Conservation (phyloP, 2,113 vertebrate species). For the Ptyas mucosa region DNA sequence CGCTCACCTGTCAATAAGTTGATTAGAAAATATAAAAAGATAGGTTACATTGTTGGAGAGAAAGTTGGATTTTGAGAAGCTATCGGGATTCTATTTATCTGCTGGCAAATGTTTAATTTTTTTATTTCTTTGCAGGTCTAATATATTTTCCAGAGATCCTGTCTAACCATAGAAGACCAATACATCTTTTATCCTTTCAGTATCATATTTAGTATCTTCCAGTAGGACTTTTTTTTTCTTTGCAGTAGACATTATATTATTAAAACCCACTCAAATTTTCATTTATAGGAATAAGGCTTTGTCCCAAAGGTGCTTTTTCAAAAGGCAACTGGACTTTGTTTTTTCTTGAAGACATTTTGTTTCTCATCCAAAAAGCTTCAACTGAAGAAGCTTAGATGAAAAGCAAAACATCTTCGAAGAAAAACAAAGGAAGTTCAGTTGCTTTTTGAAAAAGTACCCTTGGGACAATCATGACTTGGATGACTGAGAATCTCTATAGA, state of each 20-base stretch:
- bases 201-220: slow-evolving; percentile 1
- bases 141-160: neutral
- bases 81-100: neutral
- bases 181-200: slow-evolving; percentile 11
- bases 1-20: neutral
- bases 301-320: too few species aligned
- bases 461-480: too few species aligned
- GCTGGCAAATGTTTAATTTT: neutral
- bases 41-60: neutral
- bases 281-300: neutral
- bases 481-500: too few species aligned
- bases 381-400: too few species aligned
- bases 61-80: neutral
- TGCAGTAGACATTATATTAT: neutral
- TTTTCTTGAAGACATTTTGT: too few species aligned
- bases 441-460: too few species aligned
- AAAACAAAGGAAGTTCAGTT: too few species aligned
- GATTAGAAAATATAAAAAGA: neutral
- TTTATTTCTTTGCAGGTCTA: neutral
- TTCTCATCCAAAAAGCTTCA: too few species aligned
- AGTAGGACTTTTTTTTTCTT: neutral
- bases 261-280: neutral
- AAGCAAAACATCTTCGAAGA: too few species aligned
- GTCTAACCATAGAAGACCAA: neutral
- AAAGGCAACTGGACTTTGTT: too few species aligned